phyloP scores from a whole-genome alignment of 2,113 vertebrate genomes.

The Corythoichthys intestinalis region DNA sequence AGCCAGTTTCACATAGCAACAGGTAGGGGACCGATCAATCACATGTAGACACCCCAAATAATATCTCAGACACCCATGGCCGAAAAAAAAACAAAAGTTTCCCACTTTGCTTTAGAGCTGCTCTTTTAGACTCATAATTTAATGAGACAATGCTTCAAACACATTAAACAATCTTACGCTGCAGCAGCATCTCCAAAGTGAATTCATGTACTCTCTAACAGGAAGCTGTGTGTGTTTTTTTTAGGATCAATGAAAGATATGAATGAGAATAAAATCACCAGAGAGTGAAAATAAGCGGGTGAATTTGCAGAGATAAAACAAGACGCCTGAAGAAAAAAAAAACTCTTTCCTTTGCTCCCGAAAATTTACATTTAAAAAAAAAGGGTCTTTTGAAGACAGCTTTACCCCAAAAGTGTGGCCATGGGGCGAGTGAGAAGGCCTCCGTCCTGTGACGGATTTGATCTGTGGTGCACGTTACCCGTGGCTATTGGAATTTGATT shows the following conservation, averaged over 20 bases:
- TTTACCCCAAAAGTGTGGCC: constrained; percentile 20
- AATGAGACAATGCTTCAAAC: neutral
- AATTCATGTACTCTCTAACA: neutral
- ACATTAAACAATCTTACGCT: neutral
- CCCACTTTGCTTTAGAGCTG: neutral
- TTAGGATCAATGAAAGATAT: neutral
- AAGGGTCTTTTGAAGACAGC: neutral
- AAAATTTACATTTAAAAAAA: neutral
- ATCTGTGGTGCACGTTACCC: constrained; percentile 24
- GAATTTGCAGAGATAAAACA: neutral
- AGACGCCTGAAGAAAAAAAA: neutral
- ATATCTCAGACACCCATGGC: neutral
- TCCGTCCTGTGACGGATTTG: constrained; percentile 27
- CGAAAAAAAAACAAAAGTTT: neutral
- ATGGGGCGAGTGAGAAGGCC: constrained; percentile 13
- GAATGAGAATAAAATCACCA: neutral
- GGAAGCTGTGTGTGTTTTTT: neutral
- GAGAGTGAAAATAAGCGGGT: neutral
- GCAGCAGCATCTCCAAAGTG: neutral
- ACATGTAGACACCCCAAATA: neutral
- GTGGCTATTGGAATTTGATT: constrained; percentile 45
- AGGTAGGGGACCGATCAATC: neutral
- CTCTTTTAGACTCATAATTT: neutral
- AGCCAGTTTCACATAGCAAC: neutral
- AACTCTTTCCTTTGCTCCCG: neutral